These are phyloP conservation scores for Callionymus lyra DNA, from an alignment of 2,113 vertebrate species.

Conservation along the genomic window DNA sequence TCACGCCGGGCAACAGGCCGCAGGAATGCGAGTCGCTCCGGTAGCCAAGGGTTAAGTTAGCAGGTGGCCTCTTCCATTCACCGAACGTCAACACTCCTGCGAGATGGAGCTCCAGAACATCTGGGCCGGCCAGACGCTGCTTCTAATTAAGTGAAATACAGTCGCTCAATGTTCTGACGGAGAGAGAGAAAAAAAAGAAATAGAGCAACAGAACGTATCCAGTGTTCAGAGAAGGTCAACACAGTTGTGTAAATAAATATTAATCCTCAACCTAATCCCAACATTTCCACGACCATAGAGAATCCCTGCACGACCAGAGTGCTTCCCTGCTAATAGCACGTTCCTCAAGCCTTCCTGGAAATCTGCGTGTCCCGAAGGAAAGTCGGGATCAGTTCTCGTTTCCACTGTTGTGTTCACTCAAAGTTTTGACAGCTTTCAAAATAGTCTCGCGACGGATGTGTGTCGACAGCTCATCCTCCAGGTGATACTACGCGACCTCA, in stretches of 20 bases:
- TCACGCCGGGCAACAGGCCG: slow-evolving; percentile 84
- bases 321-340: slow-evolving; percentile 30
- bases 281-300: slow-evolving; percentile 64
- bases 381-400: slow-evolving; percentile 19
- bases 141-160: slow-evolving; percentile 86
- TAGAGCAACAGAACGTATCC: slow-evolving; percentile 66
- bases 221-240: slow-evolving; percentile 65
- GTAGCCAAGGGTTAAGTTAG: slow-evolving; percentile 79
- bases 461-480: slow-evolving; percentile 16
- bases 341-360: slow-evolving; percentile 22
- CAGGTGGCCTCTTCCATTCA: slow-evolving; percentile 89
- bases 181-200: slow-evolving; percentile 58
- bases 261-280: slow-evolving; percentile 64
- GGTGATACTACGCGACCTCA: slow-evolving; percentile 14
- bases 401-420: slow-evolving; percentile 12
- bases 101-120: slow-evolving; percentile 75
- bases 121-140: slow-evolving; percentile 73
- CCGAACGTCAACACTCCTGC: slow-evolving; percentile 77
- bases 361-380: slow-evolving; percentile 16
- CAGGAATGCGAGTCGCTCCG: slow-evolving; percentile 91
- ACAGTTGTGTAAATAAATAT: slow-evolving; percentile 76
- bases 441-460: slow-evolving; percentile 3
- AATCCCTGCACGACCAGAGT: slow-evolving; percentile 28
- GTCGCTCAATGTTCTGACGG: slow-evolving; percentile 66
- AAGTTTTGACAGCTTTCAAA: background rate